Evolutionary conservation across 2,797 vertebrate genomes (phyloP), one percentile per base, ranked within the genome.

Genomic region (Megalops cyprinoides): DNA sequence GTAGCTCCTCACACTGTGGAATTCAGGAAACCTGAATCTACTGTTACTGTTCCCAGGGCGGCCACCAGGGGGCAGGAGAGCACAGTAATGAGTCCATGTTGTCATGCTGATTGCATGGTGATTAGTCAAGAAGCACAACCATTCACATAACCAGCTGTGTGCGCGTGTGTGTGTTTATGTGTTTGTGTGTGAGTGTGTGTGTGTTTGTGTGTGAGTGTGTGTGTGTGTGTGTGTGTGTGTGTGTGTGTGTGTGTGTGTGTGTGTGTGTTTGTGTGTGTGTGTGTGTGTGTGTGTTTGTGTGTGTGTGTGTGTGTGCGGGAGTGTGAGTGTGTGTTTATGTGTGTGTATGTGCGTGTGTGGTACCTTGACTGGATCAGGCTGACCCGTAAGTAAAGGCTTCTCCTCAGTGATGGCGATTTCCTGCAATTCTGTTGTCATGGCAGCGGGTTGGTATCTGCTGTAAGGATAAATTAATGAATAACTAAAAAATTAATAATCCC

Each of bases 331-430:
- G 37, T 83, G 12, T 79, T 14, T 25, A 25, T 15, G 6, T 20
- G 4, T 31, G 25, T 28, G n/a, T 9, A 8, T n/a, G n/a, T 62
- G 58, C 25, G n/a, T n/a, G n/a, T 23, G 20, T 87, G 93, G 77
- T 88, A 96, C 90, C 93, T 96, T 95, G 88, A 87, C 77, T 25
- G 85, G 81, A 67, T 96, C 96, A 0, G 89, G 81, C 87, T 93
- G 94, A 86, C 92, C 92, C 56, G 95, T 95, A 82, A 97, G 90
- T 85, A 97, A 90, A 14, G 96, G 95, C 87, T 96, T 98, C 49
- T 96, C 96, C 89, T 98, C 97, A 0, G 96, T 96, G 88, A 97
- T 96, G 92, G 96, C 93, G 74, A 97, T 96, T 89, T 96, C 96
- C 88, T 97, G 96, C 92, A 97, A 95, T 86, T 97, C 96, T 1